Evolutionary conservation across 1,140 invertebrate species (phyloP).

Genomic region (Drosophila pseudoananassae): DNA sequence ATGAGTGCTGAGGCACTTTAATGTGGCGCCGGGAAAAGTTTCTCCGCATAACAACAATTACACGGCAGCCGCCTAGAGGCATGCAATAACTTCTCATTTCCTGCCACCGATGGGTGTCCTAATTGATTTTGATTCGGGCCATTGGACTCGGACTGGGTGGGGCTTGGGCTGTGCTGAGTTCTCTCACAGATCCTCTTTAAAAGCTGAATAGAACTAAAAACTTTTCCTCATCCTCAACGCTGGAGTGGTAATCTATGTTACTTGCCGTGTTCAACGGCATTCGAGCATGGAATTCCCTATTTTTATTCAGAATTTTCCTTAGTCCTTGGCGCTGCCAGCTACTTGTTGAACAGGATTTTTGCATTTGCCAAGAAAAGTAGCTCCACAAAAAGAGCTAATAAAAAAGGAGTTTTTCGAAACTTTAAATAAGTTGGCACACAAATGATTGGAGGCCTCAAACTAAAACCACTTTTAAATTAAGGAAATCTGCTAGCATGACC

Average conservation of each 20-base stretch:
- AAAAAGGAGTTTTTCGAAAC: background rate
- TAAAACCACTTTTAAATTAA: too few species aligned
- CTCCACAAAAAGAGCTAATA: background rate
- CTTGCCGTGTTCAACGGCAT: conserved; percentile 39
- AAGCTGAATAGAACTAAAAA: conserved; percentile 13
- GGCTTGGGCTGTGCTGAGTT: background rate
- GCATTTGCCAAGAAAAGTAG: conserved; percentile 39
- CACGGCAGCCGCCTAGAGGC: conserved; percentile 56
- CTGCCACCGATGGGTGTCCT: conserved; percentile 42
- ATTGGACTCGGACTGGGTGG: conserved; percentile 15
- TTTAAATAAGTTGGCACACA: background rate
- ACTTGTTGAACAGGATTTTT: conserved; percentile 72
- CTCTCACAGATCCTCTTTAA: conserved; percentile 2
- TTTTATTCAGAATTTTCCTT: background rate
- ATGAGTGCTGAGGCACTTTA: conserved; percentile 66
- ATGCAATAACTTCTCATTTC: conserved; percentile 74
- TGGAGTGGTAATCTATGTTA: conserved; percentile 31
- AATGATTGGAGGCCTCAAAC: background rate
- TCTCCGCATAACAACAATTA: conserved; percentile 32
- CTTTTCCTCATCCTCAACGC: conserved; percentile 14
- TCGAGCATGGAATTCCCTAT: conserved; percentile 12
- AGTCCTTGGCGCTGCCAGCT: conserved; percentile 2
- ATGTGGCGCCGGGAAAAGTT: conserved; percentile 36
- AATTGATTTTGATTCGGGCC: conserved; percentile 63
- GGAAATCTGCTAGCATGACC: too few species aligned